A percentile compares a stretch with the other conserved stretches of the same genome.
phyloP scores from a whole-genome alignment of 2,797 vertebrate species.

The Oophaga sylvatica region DNA sequence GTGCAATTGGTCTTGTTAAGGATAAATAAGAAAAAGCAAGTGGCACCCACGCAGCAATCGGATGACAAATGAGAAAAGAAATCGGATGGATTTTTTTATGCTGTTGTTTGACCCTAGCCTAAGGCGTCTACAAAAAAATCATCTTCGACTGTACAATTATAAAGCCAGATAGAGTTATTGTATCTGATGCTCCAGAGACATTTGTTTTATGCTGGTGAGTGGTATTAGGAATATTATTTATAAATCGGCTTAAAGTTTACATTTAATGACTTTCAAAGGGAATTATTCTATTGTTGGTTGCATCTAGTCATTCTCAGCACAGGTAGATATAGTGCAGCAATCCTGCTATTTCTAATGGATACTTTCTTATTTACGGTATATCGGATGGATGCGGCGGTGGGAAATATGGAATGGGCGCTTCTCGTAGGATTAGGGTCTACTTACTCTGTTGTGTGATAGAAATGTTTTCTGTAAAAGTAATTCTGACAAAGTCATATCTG shows the following conservation, averaged over 20 bases:
- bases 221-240: background rate
- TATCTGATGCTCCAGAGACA: background rate
- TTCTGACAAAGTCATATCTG: background rate
- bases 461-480: background rate
- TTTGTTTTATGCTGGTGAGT: background rate
- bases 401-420: background rate
- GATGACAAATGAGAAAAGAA: no score
- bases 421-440: background rate
- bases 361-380: background rate
- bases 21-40: no score
- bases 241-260: background rate
- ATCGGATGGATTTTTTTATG: no score
- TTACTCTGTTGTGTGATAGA: background rate
- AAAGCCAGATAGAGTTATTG: background rate
- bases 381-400: background rate
- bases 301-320: background rate
- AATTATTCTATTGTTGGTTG: background rate
- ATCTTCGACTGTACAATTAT: no score
- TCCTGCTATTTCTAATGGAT: background rate
- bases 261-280: background rate
- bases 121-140: no score
- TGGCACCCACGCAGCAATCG: no score
- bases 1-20: no score
- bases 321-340: background rate
- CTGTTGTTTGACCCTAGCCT: no score